A percentile compares a stretch with the other conserved stretches of the same genome.
phyloP scores from a whole-genome alignment of 2,888 invertebrate species.

The Ochlodes sylvanus region DNA sequence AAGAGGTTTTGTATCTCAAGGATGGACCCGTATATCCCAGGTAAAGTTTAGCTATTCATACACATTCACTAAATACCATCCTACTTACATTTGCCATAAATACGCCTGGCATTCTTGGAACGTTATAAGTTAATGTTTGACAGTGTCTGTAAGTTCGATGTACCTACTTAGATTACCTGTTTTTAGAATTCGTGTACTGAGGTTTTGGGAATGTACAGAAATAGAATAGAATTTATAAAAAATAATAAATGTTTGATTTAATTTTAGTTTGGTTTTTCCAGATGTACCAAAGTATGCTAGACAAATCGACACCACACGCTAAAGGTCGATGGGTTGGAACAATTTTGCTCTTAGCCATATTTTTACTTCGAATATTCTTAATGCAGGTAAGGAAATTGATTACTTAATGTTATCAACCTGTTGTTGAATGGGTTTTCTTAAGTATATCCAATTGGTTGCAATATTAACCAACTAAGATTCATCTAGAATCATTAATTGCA shows the following conservation, averaged over 20 bases:
- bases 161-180: neutral
- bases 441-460: no score
- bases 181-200: neutral
- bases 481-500: no score
- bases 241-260: neutral
- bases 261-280: slow-evolving; percentile 25
- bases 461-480: no score
- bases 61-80: neutral
- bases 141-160: neutral
- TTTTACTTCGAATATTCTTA: slow-evolving; percentile 92
- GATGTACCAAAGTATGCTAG: slow-evolving; percentile 92
- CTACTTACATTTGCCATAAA: neutral
- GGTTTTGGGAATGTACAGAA: neutral
- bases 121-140: neutral
- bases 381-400: slow-evolving; percentile 87
- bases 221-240: no score
- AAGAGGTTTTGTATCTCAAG: slow-evolving; percentile 87
- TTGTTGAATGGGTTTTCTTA: no score
- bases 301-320: slow-evolving; percentile 94
- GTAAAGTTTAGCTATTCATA: slow-evolving; percentile 59
- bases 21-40: slow-evolving; percentile 88
- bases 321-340: slow-evolving; percentile 93
- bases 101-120: neutral
- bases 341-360: slow-evolving; percentile 87
- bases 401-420: no score